Base-by-base conservation (phyloP, 53 echinoderm and acorn worm species). In the Apostichopus leukothele region DNA sequence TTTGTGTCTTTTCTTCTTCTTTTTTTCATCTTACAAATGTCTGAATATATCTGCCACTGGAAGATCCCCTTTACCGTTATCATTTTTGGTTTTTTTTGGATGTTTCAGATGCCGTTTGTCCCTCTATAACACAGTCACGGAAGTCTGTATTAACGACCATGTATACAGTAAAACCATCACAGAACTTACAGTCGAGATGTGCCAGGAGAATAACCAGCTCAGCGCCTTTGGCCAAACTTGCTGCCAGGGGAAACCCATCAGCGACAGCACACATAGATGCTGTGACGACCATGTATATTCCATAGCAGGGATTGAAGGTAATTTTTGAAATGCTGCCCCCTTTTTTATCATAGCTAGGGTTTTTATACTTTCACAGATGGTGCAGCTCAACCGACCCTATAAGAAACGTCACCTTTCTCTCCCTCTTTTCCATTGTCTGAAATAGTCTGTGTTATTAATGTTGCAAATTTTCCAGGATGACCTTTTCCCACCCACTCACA, bases 181-280 rank as follows among this genome's bases (percentile, higher is more conserved):
- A 50, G 60, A 67, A 9, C 67, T 85, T 3, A 63, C 85, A 25
- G 2, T 51, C 1, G 52, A 60, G 16, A 13, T 63, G 23, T 85
- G 85, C 39, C 4, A 50, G 12, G 11, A 67, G 8, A 8, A 12
- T 27, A 11, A 3, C 51, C 0, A 1, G 0, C 16, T 85, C 59
- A 25, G 6, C 9, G 85, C 85, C 10, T 85, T 85, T n/a, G 16
- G 16, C 51, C 85, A 85, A 67, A 66, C 14, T 16, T 85, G 85
- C 50, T 85, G 85, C 21, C 27, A 67, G 13, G 85, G 85, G 67
- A 85, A 85, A 60, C 67, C 51, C 7, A 85, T 67, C 67, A 67
- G 67, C 67, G 85, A 85, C 26, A 13, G 22, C 50, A 85, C 85
- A 57, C 66, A 85, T 67, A 13, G 50, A 25, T 85, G 85, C 67